phyloP scores from a whole-genome alignment of 2,797 vertebrate genomes.

The Cygnus olor region DNA sequence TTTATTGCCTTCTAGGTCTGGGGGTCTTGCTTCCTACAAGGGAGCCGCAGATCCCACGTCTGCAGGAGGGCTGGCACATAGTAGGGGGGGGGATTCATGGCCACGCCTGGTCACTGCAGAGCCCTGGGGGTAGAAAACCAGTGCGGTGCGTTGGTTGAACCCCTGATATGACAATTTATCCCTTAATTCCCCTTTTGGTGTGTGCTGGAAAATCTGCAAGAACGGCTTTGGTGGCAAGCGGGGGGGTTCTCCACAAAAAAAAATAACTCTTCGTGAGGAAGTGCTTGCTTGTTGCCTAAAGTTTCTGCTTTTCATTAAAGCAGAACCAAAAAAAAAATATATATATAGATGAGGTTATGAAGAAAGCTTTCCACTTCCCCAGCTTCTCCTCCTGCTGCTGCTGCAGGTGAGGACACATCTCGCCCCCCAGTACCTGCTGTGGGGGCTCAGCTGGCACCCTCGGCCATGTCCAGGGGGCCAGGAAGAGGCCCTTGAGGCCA shows the following conservation, averaged over 20 bases:
- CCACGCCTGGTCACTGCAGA: neutral
- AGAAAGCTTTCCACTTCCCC: neutral
- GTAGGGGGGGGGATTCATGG: neutral
- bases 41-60: neutral
- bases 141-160: neutral
- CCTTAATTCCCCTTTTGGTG: neutral
- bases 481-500: neutral
- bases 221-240: neutral
- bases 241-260: neutral
- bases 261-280: neutral
- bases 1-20: neutral
- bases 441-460: neutral
- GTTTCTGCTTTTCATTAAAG: neutral
- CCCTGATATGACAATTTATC: neutral
- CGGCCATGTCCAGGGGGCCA: neutral
- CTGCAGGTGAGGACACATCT: neutral
- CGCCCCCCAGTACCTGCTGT: neutral
- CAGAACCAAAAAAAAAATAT: neutral
- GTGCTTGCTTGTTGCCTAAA: neutral
- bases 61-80: neutral
- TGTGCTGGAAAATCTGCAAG: neutral
- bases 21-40: neutral
- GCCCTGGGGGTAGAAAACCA: rapidly evolving
- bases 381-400: neutral
- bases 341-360: neutral